Percentiles rank a stretch among this genome's conserved stretches.
Conservation (phyloP, 92 coral and sea anemone species). For the Porites cylindrica region DNA sequence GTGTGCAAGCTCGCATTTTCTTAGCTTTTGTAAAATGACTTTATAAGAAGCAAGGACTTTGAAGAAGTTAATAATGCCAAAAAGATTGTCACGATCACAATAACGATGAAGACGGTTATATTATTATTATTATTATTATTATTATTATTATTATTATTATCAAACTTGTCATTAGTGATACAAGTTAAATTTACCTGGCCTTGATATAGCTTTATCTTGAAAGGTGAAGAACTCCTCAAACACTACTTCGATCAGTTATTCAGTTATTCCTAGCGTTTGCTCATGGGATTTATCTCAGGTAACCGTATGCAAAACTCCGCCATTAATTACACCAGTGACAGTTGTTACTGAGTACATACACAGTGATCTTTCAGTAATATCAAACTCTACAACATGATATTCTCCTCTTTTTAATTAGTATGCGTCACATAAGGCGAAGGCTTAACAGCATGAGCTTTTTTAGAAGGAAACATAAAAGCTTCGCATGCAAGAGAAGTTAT, state of each 20-base stretch:
- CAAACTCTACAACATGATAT: too few relatives aligned
- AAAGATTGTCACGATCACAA: too few relatives aligned
- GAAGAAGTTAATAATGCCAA: too few relatives aligned
- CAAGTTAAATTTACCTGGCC: slow-evolving; percentile 15
- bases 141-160: too few relatives aligned
- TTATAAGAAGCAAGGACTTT: too few relatives aligned
- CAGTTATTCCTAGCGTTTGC: not conserved
- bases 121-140: too few relatives aligned
- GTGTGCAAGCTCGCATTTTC: too few relatives aligned
- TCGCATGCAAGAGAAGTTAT: slow-evolving; percentile 30
- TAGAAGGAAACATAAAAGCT: slow-evolving; percentile 48
- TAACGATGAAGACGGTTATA: too few relatives aligned
- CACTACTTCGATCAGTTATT: not conserved
- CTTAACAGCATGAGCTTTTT: slow-evolving; percentile 29
- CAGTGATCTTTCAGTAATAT: not conserved
- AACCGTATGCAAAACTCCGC: slow-evolving; percentile 2
- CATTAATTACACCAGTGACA: not conserved
- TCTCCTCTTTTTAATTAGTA: not conserved
- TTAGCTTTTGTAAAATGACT: too few relatives aligned
- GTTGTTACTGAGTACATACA: not conserved
- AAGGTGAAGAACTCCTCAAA: too few relatives aligned
- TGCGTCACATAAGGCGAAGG: slow-evolving; percentile 32
- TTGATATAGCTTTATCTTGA: not conserved
- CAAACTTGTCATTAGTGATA: not conserved
- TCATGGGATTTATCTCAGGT: slow-evolving; percentile 6